phyloP scores from a whole-genome alignment of 23 tunicate species.

The Diplosoma virens region DNA sequence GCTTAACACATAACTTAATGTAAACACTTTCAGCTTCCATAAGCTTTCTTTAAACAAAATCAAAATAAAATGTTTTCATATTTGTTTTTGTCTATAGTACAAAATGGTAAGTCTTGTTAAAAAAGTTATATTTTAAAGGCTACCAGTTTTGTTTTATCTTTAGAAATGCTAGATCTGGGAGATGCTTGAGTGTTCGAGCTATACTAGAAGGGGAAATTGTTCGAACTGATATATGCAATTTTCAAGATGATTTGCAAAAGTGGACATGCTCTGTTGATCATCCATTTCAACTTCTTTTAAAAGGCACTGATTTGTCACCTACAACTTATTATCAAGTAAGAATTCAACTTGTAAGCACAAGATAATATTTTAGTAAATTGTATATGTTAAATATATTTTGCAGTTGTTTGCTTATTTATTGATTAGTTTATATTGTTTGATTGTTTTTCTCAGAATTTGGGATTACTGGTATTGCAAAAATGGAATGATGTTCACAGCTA shows the following conservation, averaged over 20 bases:
- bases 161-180: slow-evolving; percentile 54
- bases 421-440: neutral
- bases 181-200: slow-evolving; percentile 45
- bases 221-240: slow-evolving; percentile 46
- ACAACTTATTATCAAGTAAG: slow-evolving; percentile 56
- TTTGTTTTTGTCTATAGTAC: no score
- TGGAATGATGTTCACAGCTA: slow-evolving; percentile 86
- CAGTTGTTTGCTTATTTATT: no score
- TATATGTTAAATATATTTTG: no score
- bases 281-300: slow-evolving; percentile 62
- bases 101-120: no score
- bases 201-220: slow-evolving; percentile 47
- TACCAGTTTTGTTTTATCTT: no score
- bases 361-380: no score
- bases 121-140: no score
- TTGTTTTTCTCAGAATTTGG: neutral
- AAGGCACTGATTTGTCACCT: slow-evolving; percentile 57
- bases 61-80: no score
- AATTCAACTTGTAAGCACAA: no score
- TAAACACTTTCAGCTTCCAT: no score
- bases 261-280: slow-evolving; percentile 76
- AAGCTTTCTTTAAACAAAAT: no score
- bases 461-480: slow-evolving; percentile 42
- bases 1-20: no score
- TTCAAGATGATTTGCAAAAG: slow-evolving; percentile 38